These are phyloP conservation scores for Xylota segnis DNA, from an alignment of 2,888 invertebrate genomes.

Conservation along the genomic window DNA sequence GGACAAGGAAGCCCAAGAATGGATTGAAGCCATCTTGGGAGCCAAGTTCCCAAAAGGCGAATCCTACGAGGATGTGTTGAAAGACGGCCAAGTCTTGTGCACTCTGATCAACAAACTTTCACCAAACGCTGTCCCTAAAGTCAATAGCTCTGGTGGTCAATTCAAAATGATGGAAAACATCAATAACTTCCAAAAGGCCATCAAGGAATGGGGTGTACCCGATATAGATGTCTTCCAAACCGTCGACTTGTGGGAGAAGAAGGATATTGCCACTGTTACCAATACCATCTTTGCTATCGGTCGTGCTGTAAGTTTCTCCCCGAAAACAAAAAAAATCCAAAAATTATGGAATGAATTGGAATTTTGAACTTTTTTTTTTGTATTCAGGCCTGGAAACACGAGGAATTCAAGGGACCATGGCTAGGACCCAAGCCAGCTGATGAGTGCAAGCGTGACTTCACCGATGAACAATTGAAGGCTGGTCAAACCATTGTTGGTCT, in stretches of 20 bases:
- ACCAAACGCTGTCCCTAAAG: constrained; percentile 94
- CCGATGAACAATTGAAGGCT: constrained; percentile 94
- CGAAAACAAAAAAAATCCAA: neutral
- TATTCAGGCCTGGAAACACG: constrained; percentile 92
- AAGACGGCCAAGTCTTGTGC: constrained; percentile 97
- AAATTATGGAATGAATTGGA: constrained; percentile 7
- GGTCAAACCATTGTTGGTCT: constrained; percentile 96
- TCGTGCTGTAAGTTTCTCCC: constrained; percentile 88
- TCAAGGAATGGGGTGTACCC: constrained; percentile 94
- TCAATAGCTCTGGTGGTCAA: constrained; percentile 97
- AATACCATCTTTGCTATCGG: constrained; percentile 94
- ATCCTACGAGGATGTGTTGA: constrained; percentile 94
- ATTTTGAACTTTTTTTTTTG: too few species aligned
- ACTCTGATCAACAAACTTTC: constrained; percentile 96
- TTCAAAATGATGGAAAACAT: constrained; percentile 99
- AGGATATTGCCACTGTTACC: constrained; percentile 94
- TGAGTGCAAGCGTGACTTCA: constrained; percentile 97
- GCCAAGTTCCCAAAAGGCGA: constrained; percentile 94
- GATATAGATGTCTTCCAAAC: constrained; percentile 98
- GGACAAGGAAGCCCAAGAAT: constrained; percentile 95
- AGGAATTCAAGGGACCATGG: constrained; percentile 93
- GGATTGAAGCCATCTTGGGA: constrained; percentile 95
- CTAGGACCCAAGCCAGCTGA: constrained; percentile 98
- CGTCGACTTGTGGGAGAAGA: constrained; percentile 97
- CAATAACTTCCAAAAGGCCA: constrained; percentile 94